Evolutionary conservation across 2,888 invertebrate genomes (phyloP).

Genomic region (Parnassius glacialis): DNA sequence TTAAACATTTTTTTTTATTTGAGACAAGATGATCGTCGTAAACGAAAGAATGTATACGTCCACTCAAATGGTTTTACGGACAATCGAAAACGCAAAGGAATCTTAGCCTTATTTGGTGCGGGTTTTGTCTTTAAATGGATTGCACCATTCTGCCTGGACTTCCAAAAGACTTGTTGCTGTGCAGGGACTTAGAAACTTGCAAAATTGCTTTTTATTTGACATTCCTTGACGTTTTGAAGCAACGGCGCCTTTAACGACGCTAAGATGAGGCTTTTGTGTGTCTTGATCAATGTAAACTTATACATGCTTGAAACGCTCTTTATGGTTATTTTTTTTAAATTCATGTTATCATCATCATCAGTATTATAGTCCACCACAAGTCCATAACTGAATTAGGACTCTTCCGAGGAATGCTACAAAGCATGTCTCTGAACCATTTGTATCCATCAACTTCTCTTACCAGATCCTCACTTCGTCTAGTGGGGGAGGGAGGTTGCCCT

Average conservation of each 20-base stretch:
- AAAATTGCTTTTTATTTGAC: conserved; percentile 37
- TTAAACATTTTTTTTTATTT: conserved; percentile 16
- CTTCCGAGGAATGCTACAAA: too few relatives aligned
- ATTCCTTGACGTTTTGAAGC: conserved; percentile 30
- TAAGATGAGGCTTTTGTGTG: conserved; percentile 19
- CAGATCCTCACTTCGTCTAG: too few relatives aligned
- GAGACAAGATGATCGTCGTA: conserved; percentile 25
- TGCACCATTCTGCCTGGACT: conserved; percentile 26
- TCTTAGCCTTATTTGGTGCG: conserved; percentile 26
- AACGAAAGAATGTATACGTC: conserved; percentile 31
- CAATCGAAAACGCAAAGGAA: conserved; percentile 23
- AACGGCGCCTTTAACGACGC: conserved; percentile 21
- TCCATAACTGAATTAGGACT: too few relatives aligned
- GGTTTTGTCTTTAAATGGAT: conserved; percentile 23
- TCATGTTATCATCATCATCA: neutral
- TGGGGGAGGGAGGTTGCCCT: too few relatives aligned
- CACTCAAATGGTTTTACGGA: conserved; percentile 26
- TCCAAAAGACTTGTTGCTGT: conserved; percentile 24
- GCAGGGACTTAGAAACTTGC: conserved; percentile 31
- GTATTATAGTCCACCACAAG: too few relatives aligned
- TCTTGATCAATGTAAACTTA: conserved; percentile 15
- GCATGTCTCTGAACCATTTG: too few relatives aligned
- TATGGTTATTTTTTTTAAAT: neutral
- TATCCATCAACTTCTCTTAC: too few relatives aligned
- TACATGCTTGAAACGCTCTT: conserved; percentile 2